Percentiles rank a stretch among this genome's conserved stretches.
These are phyloP conservation scores for Dicerorhinus sumatrensis DNA, from an alignment of 2,113 vertebrate species.

Conservation along the genomic window DNA sequence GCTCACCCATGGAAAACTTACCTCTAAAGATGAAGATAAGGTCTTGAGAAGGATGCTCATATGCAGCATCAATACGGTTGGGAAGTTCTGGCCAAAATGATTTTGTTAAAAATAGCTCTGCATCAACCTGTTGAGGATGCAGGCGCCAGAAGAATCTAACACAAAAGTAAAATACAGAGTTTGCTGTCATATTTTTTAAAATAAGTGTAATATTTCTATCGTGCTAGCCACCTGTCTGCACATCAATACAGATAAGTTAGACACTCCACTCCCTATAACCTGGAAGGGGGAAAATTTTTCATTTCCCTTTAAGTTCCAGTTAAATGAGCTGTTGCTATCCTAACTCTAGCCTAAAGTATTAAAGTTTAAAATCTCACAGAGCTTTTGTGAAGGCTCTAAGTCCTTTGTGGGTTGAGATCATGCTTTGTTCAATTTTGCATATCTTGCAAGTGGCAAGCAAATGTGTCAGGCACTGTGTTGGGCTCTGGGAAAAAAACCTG, in stretches of 20 bases:
- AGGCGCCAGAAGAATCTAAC: conserved; percentile 96
- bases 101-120: conserved; percentile 91
- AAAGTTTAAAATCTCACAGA: background rate
- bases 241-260: background rate
- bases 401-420: background rate
- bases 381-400: background rate
- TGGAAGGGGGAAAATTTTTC: background rate
- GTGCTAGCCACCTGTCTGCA: background rate
- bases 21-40: conserved; percentile 95
- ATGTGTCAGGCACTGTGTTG: background rate
- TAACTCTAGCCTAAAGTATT: background rate
- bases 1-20: conserved; percentile 75
- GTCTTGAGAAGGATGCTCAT: conserved; percentile 93
- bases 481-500: background rate
- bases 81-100: conserved; percentile 96
- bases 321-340: background rate
- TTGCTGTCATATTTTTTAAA: background rate
- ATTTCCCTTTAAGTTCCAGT: background rate
- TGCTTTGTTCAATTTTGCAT: background rate
- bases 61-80: conserved; percentile 95
- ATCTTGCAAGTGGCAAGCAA: background rate
- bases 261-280: background rate
- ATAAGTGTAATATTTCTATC: background rate
- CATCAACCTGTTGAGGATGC: conserved; percentile 94
- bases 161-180: background rate